These are phyloP conservation scores for Neoaliturus tenellus DNA, from an alignment of 2,888 invertebrate genomes.

Conservation along the genomic window DNA sequence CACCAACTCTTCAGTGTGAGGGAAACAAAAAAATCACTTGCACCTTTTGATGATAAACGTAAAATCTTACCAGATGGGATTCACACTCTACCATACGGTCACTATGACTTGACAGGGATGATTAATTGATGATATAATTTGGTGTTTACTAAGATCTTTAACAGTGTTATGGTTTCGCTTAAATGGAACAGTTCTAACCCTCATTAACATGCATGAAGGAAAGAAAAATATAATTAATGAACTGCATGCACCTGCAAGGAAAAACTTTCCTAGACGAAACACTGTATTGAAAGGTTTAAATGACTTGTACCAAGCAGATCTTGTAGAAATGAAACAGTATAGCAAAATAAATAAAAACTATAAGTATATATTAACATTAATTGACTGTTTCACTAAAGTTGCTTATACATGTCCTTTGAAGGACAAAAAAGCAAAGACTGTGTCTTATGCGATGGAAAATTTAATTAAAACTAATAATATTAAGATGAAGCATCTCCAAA, in stretches of 20 bases:
- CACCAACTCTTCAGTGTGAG: constrained; percentile 9
- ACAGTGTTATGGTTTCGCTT: no score
- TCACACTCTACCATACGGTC: constrained; percentile 38
- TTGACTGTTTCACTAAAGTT: constrained; percentile 53
- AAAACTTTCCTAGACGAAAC: constrained; percentile 49
- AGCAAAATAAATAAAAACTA: constrained; percentile 55
- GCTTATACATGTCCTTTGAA: constrained; percentile 52
- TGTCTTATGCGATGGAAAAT: constrained; percentile 1
- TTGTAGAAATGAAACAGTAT: constrained; percentile 54
- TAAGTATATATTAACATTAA: constrained; percentile 53
- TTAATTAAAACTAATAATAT: background rate
- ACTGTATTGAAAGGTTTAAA: constrained; percentile 53
- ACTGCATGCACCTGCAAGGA: constrained; percentile 52
- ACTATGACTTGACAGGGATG: no score
- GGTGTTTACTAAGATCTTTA: no score
- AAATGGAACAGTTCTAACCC: no score
- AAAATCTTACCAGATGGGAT: background rate
- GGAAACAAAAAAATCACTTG: constrained; percentile 21
- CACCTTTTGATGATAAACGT: background rate
- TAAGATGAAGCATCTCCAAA: constrained; percentile 36
- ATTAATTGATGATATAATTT: no score
- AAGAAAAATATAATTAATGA: constrained; percentile 14
- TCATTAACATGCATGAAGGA: background rate
- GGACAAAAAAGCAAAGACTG: constrained; percentile 26
- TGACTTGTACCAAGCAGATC: constrained; percentile 56